Evolutionary conservation across 2,797 vertebrate genomes (phyloP).

Genomic region (Aphelocoma californica): DNA sequence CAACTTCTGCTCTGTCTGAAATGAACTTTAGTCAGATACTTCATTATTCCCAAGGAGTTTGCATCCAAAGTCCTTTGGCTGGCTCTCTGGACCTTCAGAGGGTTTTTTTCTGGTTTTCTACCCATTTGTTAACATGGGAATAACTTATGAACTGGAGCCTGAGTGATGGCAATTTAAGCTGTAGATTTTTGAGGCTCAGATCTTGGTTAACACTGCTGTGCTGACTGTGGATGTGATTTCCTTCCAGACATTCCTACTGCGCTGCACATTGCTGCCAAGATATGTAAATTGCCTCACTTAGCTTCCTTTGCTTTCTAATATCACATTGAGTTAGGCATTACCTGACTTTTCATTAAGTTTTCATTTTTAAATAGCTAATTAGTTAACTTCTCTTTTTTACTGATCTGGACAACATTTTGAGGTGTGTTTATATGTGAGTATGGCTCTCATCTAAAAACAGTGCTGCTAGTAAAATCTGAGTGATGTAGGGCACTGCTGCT

Average conservation of each 20-base stretch:
- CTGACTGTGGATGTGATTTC: conserved; percentile 46
- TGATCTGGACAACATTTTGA: conserved; percentile 17
- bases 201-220: conserved; percentile 35
- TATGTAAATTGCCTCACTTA: conserved; percentile 46
- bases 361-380: neutral
- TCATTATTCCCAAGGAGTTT: neutral
- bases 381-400: conserved; percentile 8
- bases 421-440: neutral
- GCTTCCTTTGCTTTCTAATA: conserved; percentile 49
- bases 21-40: neutral
- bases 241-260: conserved; percentile 59
- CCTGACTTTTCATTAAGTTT: conserved; percentile 25
- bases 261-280: conserved; percentile 40
- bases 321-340: conserved; percentile 9
- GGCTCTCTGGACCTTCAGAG: neutral
- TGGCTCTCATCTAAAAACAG: neutral
- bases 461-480: neutral
- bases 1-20: neutral
- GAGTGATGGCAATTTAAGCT: neutral
- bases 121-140: neutral
- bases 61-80: neutral
- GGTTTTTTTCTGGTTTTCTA: neutral
- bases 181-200: conserved; percentile 23
- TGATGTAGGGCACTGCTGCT: neutral
- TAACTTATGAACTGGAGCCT: neutral